Percentiles rank a stretch among this genome's conserved stretches.
Conservation (phyloP, 2,888 invertebrate genomes). For the Notodromas monacha region DNA sequence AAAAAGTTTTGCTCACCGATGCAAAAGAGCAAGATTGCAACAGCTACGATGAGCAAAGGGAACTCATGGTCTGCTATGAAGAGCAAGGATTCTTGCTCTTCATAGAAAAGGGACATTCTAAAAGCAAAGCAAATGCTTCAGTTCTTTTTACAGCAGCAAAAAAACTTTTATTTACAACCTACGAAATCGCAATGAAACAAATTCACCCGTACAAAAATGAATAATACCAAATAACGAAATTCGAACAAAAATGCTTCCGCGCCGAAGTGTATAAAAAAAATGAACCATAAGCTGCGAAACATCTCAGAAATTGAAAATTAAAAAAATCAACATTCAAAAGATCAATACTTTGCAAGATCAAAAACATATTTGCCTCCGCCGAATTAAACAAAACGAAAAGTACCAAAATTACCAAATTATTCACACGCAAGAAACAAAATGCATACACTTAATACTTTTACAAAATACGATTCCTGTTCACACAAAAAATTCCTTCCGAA, state of each 20-base stretch:
- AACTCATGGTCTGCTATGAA: conserved; percentile 4
- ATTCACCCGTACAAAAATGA: conserved; percentile 4
- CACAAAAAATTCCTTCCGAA: too few relatives aligned
- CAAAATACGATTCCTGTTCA: too few relatives aligned
- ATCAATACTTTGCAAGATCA: conserved; percentile 1
- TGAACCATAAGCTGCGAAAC: conserved; percentile 4
- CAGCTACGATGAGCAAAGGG: conserved; percentile 4
- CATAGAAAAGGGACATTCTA: conserved; percentile 2
- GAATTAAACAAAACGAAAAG: conserved; percentile 2
- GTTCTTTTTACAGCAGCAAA: conserved; percentile 4
- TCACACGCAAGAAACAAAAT: background rate
- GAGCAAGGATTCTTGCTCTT: conserved; percentile 4
- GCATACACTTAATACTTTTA: too few relatives aligned
- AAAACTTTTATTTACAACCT: conserved; percentile 4
- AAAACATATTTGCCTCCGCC: conserved; percentile 4
- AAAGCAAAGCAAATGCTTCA: conserved; percentile 2
- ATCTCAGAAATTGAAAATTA: conserved; percentile 4
- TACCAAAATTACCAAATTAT: conserved; percentile 4
- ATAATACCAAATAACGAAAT: conserved; percentile 4
- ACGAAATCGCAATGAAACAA: conserved; percentile 4
- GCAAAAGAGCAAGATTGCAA: background rate
- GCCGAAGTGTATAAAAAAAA: conserved; percentile 4
- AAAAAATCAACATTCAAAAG: conserved; percentile 2
- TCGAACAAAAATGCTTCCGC: conserved; percentile 2
- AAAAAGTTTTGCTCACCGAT: conserved; percentile 1